Evolutionary conservation across 2,797 vertebrate genomes (phyloP).

Genomic region (Avahi laniger): DNA sequence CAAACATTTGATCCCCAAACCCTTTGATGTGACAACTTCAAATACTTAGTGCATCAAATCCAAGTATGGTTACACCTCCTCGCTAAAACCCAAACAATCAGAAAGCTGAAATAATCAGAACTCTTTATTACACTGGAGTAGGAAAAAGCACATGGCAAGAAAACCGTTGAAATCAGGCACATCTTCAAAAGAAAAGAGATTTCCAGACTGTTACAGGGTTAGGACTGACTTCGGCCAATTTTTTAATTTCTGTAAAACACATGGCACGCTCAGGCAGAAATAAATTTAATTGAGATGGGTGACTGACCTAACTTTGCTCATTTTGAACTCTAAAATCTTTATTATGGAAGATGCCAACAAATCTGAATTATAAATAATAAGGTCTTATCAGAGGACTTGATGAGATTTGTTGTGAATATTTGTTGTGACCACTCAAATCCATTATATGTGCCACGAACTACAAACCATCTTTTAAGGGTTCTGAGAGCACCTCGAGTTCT

Average conservation of each 20-base stretch:
- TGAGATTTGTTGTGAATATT: background rate
- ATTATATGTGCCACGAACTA: background rate
- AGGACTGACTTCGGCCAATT: background rate
- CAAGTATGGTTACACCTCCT: background rate
- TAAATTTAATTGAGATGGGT: background rate
- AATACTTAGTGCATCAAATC: background rate
- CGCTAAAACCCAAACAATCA: background rate
- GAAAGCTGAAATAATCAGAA: conserved; percentile 11
- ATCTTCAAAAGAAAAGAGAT: conserved; percentile 3
- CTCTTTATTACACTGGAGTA: background rate
- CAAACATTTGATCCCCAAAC: background rate
- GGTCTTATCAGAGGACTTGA: background rate
- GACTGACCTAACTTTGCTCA: background rate
- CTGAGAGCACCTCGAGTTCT: background rate
- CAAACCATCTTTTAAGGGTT: background rate
- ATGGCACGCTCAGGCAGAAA: background rate
- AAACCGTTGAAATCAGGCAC: background rate
- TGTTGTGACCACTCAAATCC: background rate
- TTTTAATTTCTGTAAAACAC: background rate
- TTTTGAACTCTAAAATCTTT: background rate
- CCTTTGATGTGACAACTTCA: background rate
- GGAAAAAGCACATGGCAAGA: background rate
- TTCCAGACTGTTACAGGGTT: background rate
- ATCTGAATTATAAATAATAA: background rate
- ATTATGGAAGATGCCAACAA: background rate